Percentiles rank a stretch among this genome's conserved stretches.
phyloP scores from a whole-genome alignment of 1,140 invertebrate species.

The Leptinotarsa texana region DNA sequence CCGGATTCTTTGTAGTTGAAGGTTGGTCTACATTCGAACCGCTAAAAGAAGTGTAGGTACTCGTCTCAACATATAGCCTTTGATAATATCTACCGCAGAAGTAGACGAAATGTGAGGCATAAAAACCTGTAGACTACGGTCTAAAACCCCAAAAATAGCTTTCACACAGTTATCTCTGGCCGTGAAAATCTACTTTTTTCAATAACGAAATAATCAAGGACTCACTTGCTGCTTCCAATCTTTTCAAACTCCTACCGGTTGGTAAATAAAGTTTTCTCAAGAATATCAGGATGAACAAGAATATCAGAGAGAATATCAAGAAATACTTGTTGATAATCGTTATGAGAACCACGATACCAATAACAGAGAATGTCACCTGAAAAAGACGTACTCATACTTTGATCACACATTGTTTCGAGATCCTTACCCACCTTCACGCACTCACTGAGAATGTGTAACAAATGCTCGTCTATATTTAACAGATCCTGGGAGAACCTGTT shows the following conservation, averaged over 20 bases:
- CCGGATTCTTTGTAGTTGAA: too few species aligned
- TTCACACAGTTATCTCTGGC: too few species aligned
- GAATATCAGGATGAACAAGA: constrained; percentile 40
- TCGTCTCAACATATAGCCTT: too few species aligned
- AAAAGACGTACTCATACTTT: constrained; percentile 2
- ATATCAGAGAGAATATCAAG: constrained; percentile 34
- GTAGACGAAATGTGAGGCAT: too few species aligned
- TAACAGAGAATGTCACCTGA: constrained; percentile 33
- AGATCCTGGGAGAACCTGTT: constrained; percentile 49
- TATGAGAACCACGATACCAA: constrained; percentile 42
- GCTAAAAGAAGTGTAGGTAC: too few species aligned
- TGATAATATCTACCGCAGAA: too few species aligned
- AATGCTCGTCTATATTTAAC: constrained; percentile 43
- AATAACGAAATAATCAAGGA: not conserved
- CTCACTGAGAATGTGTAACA: constrained; percentile 41
- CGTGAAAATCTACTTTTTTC: too few species aligned
- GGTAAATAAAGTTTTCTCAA: constrained; percentile 69
- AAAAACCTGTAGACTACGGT: too few species aligned
- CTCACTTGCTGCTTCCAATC: constrained; percentile 68
- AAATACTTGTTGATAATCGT: constrained; percentile 38
- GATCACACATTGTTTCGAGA: not conserved
- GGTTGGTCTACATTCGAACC: too few species aligned
- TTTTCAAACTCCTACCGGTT: constrained; percentile 68
- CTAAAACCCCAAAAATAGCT: too few species aligned
- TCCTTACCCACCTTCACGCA: constrained; percentile 40